Percentiles rank a stretch among this genome's conserved stretches.
phyloP scores from a whole-genome alignment of 1,140 invertebrate species.

The Melipona quadrifasciata region DNA sequence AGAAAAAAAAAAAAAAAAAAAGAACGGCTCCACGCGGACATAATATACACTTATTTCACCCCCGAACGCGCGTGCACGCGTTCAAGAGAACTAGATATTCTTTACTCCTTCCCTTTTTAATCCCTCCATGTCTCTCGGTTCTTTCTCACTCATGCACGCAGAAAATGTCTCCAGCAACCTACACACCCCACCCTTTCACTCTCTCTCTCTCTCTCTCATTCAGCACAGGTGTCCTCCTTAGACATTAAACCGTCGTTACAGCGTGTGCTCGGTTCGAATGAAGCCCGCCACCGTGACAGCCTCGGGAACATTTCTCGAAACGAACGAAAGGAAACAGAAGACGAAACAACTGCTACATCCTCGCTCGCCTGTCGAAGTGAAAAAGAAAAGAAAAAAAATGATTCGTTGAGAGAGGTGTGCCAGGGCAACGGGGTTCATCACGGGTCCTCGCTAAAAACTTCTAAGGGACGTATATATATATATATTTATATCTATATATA shows the following conservation, averaged over 20 bases:
- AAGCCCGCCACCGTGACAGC: background rate
- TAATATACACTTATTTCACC: background rate
- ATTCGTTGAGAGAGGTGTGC: background rate
- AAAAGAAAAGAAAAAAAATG: background rate
- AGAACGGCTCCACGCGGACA: slow-evolving; percentile 14
- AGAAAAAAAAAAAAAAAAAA: slow-evolving; percentile 22
- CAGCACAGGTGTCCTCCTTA: background rate
- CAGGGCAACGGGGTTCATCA: background rate
- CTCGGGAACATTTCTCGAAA: background rate
- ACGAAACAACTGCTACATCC: background rate
- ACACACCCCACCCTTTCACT: background rate
- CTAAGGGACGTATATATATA: slow-evolving; percentile 43
- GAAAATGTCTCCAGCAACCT: no score
- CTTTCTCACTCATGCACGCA: background rate
- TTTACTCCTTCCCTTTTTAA: background rate
- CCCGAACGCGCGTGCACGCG: background rate
- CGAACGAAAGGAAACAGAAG: background rate
- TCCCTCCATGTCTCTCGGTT: slow-evolving; percentile 19
- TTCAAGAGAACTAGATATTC: background rate
- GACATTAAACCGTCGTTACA: slow-evolving; percentile 2
- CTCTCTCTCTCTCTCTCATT: background rate
- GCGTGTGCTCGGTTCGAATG: slow-evolving; percentile 24
- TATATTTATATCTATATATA: no score
- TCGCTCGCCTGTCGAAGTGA: background rate
- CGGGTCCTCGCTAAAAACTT: slow-evolving; percentile 26